Evolutionary conservation across 2,113 vertebrate genomes (phyloP).

Genomic region (Deroptyus accipitrinus): DNA sequence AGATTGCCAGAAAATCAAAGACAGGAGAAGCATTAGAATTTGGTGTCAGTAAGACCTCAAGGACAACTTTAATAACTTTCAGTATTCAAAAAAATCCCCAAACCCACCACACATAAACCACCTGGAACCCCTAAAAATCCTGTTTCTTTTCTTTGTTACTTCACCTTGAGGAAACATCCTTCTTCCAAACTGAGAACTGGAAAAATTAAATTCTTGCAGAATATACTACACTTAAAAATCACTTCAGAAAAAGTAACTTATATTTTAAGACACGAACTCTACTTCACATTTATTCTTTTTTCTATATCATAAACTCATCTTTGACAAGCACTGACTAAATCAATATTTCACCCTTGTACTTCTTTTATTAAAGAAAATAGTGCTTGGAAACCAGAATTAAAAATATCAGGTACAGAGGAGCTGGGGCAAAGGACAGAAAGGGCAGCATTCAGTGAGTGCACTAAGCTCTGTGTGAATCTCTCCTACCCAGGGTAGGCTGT

Average conservation of each 20-base stretch:
- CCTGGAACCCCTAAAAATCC: background rate
- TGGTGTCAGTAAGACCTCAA: background rate
- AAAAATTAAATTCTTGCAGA: background rate
- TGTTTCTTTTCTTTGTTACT: background rate
- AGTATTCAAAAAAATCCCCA: background rate
- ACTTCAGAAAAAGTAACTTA: background rate
- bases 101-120: background rate
- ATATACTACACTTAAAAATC: background rate
- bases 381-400: background rate
- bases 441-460: rapidly evolving
- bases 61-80: background rate
- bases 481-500: rapidly evolving
- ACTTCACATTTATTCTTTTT: background rate
- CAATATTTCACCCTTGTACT: background rate
- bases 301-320: background rate
- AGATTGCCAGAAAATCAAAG: background rate
- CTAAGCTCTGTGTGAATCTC: background rate
- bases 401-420: background rate
- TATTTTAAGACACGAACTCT: background rate
- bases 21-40: background rate
- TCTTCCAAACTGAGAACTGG: background rate
- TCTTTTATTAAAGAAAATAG: background rate
- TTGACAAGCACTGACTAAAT: background rate
- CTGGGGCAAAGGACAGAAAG: background rate
- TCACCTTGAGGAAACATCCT: background rate